Evolutionary conservation across 2,888 invertebrate species (phyloP).

Genomic region (Parapristionchus giblindavisi): DNA sequence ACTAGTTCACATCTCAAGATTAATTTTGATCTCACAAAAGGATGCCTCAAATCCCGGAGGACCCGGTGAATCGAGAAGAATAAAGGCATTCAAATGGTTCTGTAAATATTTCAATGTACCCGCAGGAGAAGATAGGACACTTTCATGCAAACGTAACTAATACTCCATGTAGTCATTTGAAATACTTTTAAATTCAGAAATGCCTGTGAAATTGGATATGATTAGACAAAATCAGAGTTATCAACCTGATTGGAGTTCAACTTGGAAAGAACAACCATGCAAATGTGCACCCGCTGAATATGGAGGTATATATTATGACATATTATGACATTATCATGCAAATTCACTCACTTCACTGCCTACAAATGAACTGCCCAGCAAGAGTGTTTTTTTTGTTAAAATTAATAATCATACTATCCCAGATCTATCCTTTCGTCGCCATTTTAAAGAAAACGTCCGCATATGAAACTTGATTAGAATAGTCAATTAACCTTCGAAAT

Average conservation of each 20-base stretch:
- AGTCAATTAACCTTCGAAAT: too few relatives aligned
- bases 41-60: slow-evolving; percentile 43
- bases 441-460: too few relatives aligned
- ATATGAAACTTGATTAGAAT: too few relatives aligned
- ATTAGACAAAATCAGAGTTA: slow-evolving; percentile 54
- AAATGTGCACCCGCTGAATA: slow-evolving; percentile 61
- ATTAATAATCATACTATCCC: too few relatives aligned
- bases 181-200: slow-evolving; percentile 44
- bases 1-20: background rate
- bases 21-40: background rate
- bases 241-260: slow-evolving; percentile 58
- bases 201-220: slow-evolving; percentile 54
- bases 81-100: slow-evolving; percentile 67
- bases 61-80: slow-evolving; percentile 61
- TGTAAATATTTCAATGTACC: slow-evolving; percentile 58
- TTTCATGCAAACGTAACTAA: slow-evolving; percentile 51
- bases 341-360: too few relatives aligned
- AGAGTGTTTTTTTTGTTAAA: too few relatives aligned
- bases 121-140: slow-evolving; percentile 42
- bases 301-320: slow-evolving; percentile 42
- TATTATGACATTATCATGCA: too few relatives aligned
- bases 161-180: background rate
- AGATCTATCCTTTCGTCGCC: too few relatives aligned
- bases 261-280: slow-evolving; percentile 61
- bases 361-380: too few relatives aligned